Evolutionary conservation across 2,797 vertebrate genomes (phyloP).

Genomic region (Glyptemys insculpta): DNA sequence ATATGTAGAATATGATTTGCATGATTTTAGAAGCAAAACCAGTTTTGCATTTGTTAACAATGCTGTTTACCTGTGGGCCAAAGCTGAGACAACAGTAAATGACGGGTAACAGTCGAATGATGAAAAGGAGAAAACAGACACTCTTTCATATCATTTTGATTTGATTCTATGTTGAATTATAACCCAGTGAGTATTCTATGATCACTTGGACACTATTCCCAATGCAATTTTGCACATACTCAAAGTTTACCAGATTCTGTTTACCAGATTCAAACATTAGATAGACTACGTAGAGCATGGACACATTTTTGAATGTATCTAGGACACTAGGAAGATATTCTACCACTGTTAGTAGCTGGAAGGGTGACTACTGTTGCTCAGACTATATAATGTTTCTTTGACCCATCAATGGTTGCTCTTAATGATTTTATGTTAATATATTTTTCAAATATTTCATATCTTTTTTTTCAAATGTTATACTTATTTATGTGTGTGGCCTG

Average conservation of each 20-base stretch:
- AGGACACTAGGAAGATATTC: background rate
- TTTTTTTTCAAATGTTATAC: background rate
- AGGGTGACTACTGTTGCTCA: background rate
- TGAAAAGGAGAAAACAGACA: fast-evolving
- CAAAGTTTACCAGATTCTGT: fast-evolving
- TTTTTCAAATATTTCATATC: background rate
- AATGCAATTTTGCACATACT: background rate
- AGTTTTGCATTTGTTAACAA: background rate
- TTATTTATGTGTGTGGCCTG: background rate
- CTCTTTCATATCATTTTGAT: background rate
- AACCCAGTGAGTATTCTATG: background rate
- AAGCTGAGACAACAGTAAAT: background rate
- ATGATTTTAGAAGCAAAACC: background rate
- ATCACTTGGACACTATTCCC: background rate
- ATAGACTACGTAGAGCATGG: background rate
- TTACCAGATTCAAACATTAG: background rate
- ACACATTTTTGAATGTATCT: background rate
- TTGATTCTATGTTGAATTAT: background rate
- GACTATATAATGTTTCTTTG: fast-evolving
- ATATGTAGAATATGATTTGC: background rate
- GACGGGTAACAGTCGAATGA: background rate
- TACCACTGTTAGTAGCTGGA: background rate
- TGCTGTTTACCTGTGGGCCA: background rate
- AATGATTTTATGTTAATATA: background rate
- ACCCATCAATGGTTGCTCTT: background rate